Conservation (phyloP, 2,113 vertebrate species). For the Dasyurus viverrinus region DNA sequence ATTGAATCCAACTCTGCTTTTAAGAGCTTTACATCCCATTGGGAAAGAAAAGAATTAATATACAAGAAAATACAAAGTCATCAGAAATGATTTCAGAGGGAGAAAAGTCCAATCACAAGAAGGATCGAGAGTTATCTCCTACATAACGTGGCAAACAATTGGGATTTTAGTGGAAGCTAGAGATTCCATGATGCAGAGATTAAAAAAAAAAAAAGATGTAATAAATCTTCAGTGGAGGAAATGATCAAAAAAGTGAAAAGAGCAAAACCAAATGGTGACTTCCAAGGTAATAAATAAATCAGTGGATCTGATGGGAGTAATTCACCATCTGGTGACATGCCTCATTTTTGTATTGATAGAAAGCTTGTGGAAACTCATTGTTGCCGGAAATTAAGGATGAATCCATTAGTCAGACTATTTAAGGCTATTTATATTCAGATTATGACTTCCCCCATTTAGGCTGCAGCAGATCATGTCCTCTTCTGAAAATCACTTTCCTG, state of each 20-base stretch:
- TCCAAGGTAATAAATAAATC: conserved; percentile 75
- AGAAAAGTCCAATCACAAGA: background rate
- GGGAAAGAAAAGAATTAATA: background rate
- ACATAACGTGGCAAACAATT: rapidly evolving
- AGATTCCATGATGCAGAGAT: rapidly evolving
- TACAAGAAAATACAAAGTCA: background rate
- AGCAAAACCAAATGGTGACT: conserved; percentile 46
- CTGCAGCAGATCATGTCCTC: background rate
- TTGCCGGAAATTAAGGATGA: conserved; percentile 81
- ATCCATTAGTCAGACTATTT: conserved; percentile 77
- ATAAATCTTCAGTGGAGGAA: too few species aligned
- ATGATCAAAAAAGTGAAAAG: background rate
- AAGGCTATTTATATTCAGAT: conserved; percentile 73
- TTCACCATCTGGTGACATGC: conserved; percentile 73
- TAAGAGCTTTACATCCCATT: background rate
- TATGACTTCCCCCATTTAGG: conserved; percentile 62
- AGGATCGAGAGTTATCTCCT: background rate
- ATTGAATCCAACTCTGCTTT: background rate
- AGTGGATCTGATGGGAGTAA: conserved; percentile 75
- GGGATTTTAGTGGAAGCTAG: background rate
- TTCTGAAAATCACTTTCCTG: conserved; percentile 42
- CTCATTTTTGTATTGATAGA: conserved; percentile 74
- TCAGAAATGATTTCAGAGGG: background rate
- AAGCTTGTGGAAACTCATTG: conserved; percentile 73
- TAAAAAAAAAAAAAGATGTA: background rate